Base-by-base conservation (phyloP, 2,113 vertebrate species). In the Solea solea region DNA sequence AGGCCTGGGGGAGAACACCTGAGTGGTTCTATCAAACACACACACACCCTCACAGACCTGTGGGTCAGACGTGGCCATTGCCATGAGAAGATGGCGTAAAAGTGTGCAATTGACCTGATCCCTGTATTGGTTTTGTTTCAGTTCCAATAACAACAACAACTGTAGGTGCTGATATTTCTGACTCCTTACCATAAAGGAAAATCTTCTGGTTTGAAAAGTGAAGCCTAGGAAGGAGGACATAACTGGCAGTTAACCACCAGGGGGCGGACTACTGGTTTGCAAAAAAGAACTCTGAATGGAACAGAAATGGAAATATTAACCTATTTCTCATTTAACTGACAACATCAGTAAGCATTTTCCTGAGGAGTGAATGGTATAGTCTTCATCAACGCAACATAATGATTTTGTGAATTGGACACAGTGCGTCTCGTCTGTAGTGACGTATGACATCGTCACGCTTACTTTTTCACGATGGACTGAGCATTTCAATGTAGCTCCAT, bases 1-100 rank as follows among this genome's bases (percentile, higher is more conserved):
- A 74, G 82, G 84, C 91, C 90, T 86, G n/a, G 45, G 91, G 90
- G 91, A 92, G 81, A 92, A 91, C 89, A 93, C 88, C 88, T 92
- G 90, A 90, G 82, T 73, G 75, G 82, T 76, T 87, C 65, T 78
- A 67, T 77, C 87, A 80, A 56, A 84, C 63, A 69, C 40, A 27
- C 5, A 7, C 66, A 61, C 39, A 62, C 45, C 46, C 39, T 44
- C 75, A 65, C 72, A 60, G 57, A 74, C 68, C 66, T 1, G 12
- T 67, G 74, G 74, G 56, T 79, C 39, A 53, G 56, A 80, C 40
- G 11, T 44, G 78, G 80, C 69, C 74, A 65, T 34, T 68, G 78
- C 28, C 12, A 13, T 75, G 72, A 86, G 74, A 76, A 84, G 71
- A 79, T 73, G 67, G 74, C 60, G 67, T 68, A 74, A 81, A 34